These are phyloP conservation scores for Pseudococcus longispinus DNA, from an alignment of 2,888 invertebrate species.

Conservation along the genomic window DNA sequence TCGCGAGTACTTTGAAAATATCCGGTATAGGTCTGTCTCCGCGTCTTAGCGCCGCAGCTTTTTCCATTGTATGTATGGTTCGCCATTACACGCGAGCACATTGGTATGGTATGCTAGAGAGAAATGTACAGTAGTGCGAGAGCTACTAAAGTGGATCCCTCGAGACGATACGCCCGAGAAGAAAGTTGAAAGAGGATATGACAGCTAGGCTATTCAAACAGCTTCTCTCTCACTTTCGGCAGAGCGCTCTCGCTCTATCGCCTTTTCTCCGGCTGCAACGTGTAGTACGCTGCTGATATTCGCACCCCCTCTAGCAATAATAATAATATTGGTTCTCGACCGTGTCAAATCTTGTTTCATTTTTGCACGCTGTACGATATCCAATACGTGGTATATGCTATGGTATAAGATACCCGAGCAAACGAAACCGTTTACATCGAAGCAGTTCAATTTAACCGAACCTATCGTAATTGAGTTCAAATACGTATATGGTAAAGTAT, in stretches of 20 bases:
- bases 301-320: constrained; percentile 44
- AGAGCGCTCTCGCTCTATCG: neutral
- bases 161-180: constrained; percentile 48
- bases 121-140: neutral
- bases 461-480: constrained; percentile 53
- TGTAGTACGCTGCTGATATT: neutral
- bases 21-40: neutral
- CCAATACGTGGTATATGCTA: neutral
- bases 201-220: constrained; percentile 55
- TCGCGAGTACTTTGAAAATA: constrained; percentile 7
- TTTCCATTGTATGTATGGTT: neutral
- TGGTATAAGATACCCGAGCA: neutral
- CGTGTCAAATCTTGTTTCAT: constrained; percentile 56
- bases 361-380: constrained; percentile 29
- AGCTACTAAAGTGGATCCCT: constrained; percentile 53
- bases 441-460: constrained; percentile 55
- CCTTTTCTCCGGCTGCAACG: neutral
- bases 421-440: constrained; percentile 51
- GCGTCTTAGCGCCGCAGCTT: neutral
- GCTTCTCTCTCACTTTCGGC: constrained; percentile 36
- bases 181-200: constrained; percentile 52
- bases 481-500: constrained; percentile 34
- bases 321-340: constrained; percentile 56
- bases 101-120: no score
- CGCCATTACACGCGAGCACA: neutral